Base-by-base conservation (phyloP, 2,888 invertebrate genomes). In the Griposia aprilina region DNA sequence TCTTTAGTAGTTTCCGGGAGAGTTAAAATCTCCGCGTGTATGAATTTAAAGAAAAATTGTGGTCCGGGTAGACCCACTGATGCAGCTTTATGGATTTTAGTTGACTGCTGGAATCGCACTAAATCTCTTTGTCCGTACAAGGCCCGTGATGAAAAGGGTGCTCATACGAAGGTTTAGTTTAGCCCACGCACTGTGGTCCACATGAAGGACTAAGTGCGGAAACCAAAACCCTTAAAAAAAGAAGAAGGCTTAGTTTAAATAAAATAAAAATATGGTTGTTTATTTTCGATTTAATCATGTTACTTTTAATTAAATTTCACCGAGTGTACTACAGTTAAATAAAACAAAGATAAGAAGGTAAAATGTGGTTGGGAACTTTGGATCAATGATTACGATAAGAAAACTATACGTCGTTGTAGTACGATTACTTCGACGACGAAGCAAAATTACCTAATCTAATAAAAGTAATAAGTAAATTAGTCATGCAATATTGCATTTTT, bases 281-380 rank as follows among this genome's bases (percentile, higher is more conserved):
- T 60, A 71, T 48, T 70, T 17, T 45, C 30, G 17, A 65, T 45
- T 52, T 7, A 30, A n/a, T 63, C 20, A 26, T 41, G 50, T 65
- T 68, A 26, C 3, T 75, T 68, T 67, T 71, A 41, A 73, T 80
- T 69, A 80, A 80, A 48, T 74, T 55, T 65, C 17, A 52, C 15
- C n/a, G 17, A 80, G 15, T 36, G 7, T 52, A 55, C 5, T 60
- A 36, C 23, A 20, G 23, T 74, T 57, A 36, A 67, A 57, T n/a
- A 63, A 71, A 52, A 45, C 10, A 7, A 17, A 77, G 50, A 82
- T 73, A 75, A 63, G 41, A 82, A 62, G 71, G 23, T 48, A 13
- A 45, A 57, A 20, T 30, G 23, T 23, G 10, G n/a, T 57, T n/a
- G n/a, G 8, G 7, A 66, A 70, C 50, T 45, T 60, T 48, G 45